Base-by-base conservation (phyloP, 2,113 vertebrate genomes). In the Lepus europaeus region DNA sequence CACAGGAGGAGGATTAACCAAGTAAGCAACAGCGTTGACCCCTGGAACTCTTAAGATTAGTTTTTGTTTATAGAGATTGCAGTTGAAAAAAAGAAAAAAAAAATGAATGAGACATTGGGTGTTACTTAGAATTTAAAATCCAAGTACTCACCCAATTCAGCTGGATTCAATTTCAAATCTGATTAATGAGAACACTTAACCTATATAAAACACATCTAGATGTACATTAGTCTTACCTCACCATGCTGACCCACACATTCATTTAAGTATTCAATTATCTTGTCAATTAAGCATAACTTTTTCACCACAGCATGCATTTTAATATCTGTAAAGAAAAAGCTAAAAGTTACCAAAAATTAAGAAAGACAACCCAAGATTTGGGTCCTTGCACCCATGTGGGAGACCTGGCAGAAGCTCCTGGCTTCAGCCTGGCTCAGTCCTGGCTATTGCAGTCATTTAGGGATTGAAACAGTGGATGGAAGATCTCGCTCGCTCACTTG, bases 261-360 rank as follows among this genome's bases (percentile, higher is more conserved):
- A 89, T 88, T 95, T 96, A 99, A 98, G 96, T 99, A 98, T 94
- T 98, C 96, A 93, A 99, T 63, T 82, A 99, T 98, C 97, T 98
- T 99, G 90, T 99, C 99, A 94, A 98, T 96, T 86, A 99, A 95
- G 93, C 98, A 98, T 59, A 99, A 97, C 56, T 98, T 99, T 98
- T 99, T 99, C 97, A 99, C 97, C 81, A 98, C 97, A 1, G 96
- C 90, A 94, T 99, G 99, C 98, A 99, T 99, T 97, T 98, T 98
- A 87, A 97, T 97, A 98, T 99, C 99, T 99, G 97, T 1, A 97
- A 77, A 56, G 61, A 90, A 96, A 97, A 45, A 64, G 49, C 11
- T 14, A 5, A 25, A 66, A 29, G 78, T 89, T 51, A 88, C 19
- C 69, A 90, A 82, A 96, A 95, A 13, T 95, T 79, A 89, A 80